A percentile compares a stretch with the other conserved stretches of the same genome.
These are phyloP conservation scores for Phrynocephalus forsythii DNA, from an alignment of 2,797 vertebrate genomes.

Conservation along the genomic window DNA sequence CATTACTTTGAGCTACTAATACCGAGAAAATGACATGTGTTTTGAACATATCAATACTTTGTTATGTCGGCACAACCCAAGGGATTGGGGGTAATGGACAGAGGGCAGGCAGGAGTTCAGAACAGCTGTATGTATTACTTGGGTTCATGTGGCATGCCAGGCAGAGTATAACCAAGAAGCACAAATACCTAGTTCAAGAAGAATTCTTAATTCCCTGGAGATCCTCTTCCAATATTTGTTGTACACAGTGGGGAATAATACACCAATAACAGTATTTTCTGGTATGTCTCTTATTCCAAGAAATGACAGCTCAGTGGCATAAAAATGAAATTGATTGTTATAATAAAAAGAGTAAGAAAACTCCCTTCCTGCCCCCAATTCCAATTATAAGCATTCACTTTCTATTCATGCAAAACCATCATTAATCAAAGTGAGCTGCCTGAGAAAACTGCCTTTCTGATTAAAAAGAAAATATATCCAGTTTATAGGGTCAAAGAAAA, in stretches of 20 bases:
- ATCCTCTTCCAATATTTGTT: conserved; percentile 46
- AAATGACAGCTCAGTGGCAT: conserved; percentile 43
- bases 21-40: conserved; percentile 50
- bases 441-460: conserved; percentile 38
- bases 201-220: conserved; percentile 44
- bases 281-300: conserved; percentile 53
- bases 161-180: conserved; percentile 12
- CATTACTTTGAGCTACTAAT: conserved; percentile 35
- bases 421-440: conserved; percentile 34
- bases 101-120: conserved; percentile 54
- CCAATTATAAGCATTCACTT: conserved; percentile 50
- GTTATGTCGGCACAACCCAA: conserved; percentile 51
- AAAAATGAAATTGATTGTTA: conserved; percentile 58
- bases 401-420: conserved; percentile 51
- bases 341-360: conserved; percentile 48
- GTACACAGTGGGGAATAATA: conserved; percentile 26
- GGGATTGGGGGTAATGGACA: conserved; percentile 40
- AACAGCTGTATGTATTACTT: conserved; percentile 45
- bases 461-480: conserved; percentile 20
- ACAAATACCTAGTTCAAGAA: conserved; percentile 6
- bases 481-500: neutral
- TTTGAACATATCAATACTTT: conserved; percentile 52
- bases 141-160: conserved; percentile 42
- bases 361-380: conserved; percentile 18
- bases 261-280: conserved; percentile 29